Percentiles rank a stretch among this genome's conserved stretches.
These are phyloP conservation scores for Micrastur ruficollis DNA, from an alignment of 2,797 vertebrate species.

Conservation along the genomic window DNA sequence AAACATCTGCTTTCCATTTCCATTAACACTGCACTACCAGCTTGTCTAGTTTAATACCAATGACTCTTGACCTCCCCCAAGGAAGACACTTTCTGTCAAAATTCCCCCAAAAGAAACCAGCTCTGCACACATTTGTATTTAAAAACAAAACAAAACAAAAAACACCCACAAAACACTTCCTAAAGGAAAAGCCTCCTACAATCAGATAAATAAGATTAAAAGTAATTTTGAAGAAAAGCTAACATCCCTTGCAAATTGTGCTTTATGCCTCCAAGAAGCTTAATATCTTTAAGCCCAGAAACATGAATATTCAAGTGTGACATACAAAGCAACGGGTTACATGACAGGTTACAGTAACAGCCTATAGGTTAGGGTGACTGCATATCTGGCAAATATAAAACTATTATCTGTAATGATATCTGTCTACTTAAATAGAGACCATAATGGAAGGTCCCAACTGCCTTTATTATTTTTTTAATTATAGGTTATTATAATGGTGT, in stretches of 20 bases:
- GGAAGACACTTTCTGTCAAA: constrained; percentile 87
- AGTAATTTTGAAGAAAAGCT: not conserved
- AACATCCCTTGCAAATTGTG: not conserved
- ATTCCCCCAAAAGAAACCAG: constrained; percentile 75
- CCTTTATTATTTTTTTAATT: constrained; percentile 61
- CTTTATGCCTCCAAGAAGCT: constrained; percentile 17
- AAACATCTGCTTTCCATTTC: constrained; percentile 99
- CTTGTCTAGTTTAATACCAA: constrained; percentile 93
- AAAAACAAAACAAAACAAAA: not conserved
- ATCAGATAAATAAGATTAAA: constrained; percentile 51
- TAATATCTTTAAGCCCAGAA: constrained; percentile 1
- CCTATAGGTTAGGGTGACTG: constrained; percentile 53
- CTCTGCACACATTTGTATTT: constrained; percentile 55
- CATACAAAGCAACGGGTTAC: not conserved
- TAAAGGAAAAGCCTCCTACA: constrained; percentile 37
- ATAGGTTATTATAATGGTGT: constrained; percentile 47
- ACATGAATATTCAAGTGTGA: not conserved
- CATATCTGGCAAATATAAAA: constrained; percentile 22
- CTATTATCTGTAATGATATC: constrained; percentile 37
- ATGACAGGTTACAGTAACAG: constrained; percentile 43
- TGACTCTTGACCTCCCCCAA: constrained; percentile 94
- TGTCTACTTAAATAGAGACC: constrained; percentile 43
- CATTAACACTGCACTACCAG: constrained; percentile 92
- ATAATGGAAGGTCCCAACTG: constrained; percentile 40
- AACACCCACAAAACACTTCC: not conserved